Conservation (phyloP, 2,113 vertebrate genomes). For the Eudyptes chrysolophus region DNA sequence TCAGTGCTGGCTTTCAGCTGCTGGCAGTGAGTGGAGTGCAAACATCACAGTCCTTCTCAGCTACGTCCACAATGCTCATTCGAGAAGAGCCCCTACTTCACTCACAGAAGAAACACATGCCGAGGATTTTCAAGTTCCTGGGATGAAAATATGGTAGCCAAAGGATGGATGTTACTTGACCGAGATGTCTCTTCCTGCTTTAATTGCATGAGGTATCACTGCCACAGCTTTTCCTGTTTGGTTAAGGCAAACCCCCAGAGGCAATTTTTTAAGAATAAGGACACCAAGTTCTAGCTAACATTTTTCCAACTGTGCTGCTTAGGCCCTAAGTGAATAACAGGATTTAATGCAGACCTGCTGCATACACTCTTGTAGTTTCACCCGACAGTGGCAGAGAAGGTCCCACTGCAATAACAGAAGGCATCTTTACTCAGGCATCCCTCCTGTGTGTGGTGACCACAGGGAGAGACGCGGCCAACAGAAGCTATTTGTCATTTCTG, state of each 20-base stretch:
- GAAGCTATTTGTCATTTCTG: neutral
- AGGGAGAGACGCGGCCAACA: neutral
- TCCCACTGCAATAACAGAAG: neutral
- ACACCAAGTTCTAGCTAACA: neutral
- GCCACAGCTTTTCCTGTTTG: neutral
- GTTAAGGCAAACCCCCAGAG: neutral
- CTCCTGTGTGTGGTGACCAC: neutral
- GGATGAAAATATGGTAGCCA: neutral
- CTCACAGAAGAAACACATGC: accelerated
- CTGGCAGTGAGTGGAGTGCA: accelerated
- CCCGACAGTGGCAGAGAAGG: neutral
- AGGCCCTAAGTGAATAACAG: neutral
- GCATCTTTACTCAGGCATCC: neutral
- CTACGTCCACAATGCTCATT: accelerated
- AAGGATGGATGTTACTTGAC: neutral
- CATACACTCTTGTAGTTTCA: neutral
- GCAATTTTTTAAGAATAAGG: neutral
- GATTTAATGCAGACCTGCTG: neutral
- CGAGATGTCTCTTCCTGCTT: neutral
- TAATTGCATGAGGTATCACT: neutral
- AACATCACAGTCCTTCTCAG: neutral
- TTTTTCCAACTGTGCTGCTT: neutral
- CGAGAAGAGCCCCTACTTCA: neutral
- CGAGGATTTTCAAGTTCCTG: neutral
- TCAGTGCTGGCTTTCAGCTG: neutral